Conservation (phyloP, 2,113 vertebrate species). For the Dinomys branickii region DNA sequence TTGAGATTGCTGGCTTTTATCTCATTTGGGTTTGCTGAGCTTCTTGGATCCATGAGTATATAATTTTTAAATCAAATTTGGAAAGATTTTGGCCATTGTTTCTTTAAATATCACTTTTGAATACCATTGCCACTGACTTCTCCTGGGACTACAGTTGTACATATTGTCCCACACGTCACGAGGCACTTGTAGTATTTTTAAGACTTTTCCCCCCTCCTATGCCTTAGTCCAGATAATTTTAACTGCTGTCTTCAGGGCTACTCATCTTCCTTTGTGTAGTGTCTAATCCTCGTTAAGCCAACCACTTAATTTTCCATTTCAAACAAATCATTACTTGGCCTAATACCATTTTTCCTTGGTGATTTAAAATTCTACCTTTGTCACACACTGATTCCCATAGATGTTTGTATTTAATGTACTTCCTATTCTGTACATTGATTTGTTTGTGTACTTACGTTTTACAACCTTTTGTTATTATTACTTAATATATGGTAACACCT, state of each 20-base stretch:
- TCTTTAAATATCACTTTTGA: background rate
- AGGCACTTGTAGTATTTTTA: background rate
- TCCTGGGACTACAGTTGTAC: background rate
- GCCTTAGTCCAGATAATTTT: background rate
- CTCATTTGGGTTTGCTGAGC: conserved; percentile 19
- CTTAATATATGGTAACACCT: background rate
- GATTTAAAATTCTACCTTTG: background rate
- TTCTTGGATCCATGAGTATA: conserved; percentile 3
- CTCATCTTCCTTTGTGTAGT: background rate
- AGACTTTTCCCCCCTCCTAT: background rate
- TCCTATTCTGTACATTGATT: background rate
- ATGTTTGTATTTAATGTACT: background rate
- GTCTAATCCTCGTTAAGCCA: background rate
- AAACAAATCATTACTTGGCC: background rate
- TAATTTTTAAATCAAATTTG: conserved; percentile 37
- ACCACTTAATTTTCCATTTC: background rate
- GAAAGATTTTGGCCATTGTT: background rate
- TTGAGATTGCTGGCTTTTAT: conserved; percentile 12
- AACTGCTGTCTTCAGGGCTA: background rate
- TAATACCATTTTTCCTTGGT: background rate
- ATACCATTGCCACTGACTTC: background rate
- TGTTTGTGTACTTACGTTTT: background rate
- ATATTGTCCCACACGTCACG: background rate
- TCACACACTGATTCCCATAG: background rate
- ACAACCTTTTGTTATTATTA: background rate